These are phyloP conservation scores for Brienomyrus longianalis DNA, from an alignment of 2,113 vertebrate species.

Conservation along the genomic window DNA sequence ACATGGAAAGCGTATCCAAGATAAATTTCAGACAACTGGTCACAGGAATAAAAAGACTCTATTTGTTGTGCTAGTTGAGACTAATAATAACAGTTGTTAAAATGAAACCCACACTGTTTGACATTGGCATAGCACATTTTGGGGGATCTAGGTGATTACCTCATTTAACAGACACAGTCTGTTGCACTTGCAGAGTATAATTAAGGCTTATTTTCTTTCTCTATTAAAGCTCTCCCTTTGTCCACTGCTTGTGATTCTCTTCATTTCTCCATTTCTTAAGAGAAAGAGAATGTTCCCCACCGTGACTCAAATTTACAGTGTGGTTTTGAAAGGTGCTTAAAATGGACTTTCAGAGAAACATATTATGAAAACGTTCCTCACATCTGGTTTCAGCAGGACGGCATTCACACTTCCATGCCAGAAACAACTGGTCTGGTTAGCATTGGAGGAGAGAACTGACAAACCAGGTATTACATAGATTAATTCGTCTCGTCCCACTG, in stretches of 20 bases:
- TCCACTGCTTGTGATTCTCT: neutral
- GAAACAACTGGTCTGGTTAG: constrained; percentile 5
- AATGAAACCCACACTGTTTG: neutral
- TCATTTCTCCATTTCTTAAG: neutral
- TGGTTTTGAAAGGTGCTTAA: neutral
- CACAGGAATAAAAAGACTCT: neutral
- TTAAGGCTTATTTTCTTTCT: neutral
- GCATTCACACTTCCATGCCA: neutral
- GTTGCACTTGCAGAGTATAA: neutral
- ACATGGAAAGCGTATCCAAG: neutral
- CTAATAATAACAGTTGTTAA: neutral
- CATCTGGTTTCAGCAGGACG: neutral
- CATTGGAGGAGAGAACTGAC: neutral
- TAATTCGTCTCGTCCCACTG: neutral
- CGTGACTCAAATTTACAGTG: neutral
- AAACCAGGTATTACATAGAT: neutral
- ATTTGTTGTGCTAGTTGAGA: neutral
- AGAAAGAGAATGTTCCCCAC: neutral
- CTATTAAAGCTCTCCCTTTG: neutral
- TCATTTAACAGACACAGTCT: neutral
- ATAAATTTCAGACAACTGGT: neutral
- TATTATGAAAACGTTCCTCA: neutral
- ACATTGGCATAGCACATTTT: neutral
- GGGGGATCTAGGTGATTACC: neutral
- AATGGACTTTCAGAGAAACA: neutral